These are phyloP conservation scores for Neogale vison DNA, from an alignment of 2,113 vertebrate species.

Conservation along the genomic window DNA sequence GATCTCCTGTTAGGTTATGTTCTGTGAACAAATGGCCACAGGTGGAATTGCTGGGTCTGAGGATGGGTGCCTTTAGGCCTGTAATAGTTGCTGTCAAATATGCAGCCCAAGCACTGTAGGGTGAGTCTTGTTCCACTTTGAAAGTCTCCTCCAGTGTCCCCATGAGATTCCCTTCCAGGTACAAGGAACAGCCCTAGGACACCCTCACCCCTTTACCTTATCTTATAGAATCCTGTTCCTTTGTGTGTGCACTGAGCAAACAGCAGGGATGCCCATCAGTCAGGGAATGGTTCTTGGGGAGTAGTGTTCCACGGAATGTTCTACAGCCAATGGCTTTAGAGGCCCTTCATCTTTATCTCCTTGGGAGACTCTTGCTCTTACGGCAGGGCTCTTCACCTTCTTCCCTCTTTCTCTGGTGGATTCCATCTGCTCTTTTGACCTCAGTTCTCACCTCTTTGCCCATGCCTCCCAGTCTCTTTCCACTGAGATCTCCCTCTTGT, in stretches of 20 bases:
- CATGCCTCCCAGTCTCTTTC: neutral
- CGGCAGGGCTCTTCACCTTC: neutral
- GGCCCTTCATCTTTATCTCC: neutral
- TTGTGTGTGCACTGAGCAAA: neutral
- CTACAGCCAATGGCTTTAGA: neutral
- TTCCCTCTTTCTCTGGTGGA: neutral
- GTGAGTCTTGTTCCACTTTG: neutral
- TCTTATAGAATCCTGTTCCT: neutral
- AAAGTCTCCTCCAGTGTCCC: neutral
- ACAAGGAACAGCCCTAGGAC: neutral
- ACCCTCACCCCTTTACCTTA: neutral
- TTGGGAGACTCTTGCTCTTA: neutral
- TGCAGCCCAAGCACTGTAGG: neutral
- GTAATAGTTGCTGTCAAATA: neutral
- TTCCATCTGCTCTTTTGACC: neutral
- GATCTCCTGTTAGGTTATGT: neutral
- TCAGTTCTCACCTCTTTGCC: neutral
- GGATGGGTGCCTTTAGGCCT: neutral
- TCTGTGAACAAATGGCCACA: neutral
- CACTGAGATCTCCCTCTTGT: neutral
- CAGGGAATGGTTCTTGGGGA: neutral
- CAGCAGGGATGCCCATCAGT: rapidly evolving
- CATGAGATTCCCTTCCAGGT: neutral
- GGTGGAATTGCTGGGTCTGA: neutral
- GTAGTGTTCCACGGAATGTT: neutral